Base-by-base conservation (phyloP, 2,797 vertebrate species). In the Tinamus major region DNA sequence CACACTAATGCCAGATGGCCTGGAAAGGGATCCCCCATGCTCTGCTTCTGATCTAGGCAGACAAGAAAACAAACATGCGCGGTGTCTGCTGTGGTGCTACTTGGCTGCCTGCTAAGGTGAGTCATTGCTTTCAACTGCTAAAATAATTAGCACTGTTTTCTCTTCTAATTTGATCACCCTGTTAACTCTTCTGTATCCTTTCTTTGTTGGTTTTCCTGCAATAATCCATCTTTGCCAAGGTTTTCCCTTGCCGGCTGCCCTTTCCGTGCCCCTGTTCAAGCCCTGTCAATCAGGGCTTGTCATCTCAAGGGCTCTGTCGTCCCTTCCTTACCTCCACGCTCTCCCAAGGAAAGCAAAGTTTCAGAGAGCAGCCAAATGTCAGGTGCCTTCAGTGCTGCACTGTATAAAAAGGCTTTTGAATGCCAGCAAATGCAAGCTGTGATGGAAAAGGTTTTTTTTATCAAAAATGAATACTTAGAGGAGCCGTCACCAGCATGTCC, bases 1-100 rank as follows among this genome's bases (percentile, higher is more conserved):
- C 94, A 87, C 91, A 87, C 76, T 49, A 58, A 74, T 94, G 72
- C 87, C 96, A 96, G 94, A 93, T 96, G 95, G 95, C 69, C 79
- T 10, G 92, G 79, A 75, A 70, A 9, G 89, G 92, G 87, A 93
- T 96, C 92, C 89, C 93, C 92, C 82, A 85, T 16, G 4, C 87
- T 87, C 92, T 95, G 61, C 72, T 87, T 3, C 61, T 64, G 58
- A 79, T 85, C 91, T 87, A 72, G 82, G 92, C 79, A 80, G 93
- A 27, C 64, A 78, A 89, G 87, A 89, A 85, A 87, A 93, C 70
- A 92, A 94, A 87, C 92, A 94, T 37, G 44, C 72, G 61, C 53
- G 53, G 53, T 83, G 87, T 91, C 92, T 91, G 68, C 44, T 82
- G 8, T 78, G 84, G 81, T 48, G 31, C 53, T 48, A 37, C 48